A percentile compares a stretch with the other conserved stretches of the same genome.
These are phyloP conservation scores for Bellardia pandia DNA, from an alignment of 2,888 invertebrate genomes.

Conservation along the genomic window DNA sequence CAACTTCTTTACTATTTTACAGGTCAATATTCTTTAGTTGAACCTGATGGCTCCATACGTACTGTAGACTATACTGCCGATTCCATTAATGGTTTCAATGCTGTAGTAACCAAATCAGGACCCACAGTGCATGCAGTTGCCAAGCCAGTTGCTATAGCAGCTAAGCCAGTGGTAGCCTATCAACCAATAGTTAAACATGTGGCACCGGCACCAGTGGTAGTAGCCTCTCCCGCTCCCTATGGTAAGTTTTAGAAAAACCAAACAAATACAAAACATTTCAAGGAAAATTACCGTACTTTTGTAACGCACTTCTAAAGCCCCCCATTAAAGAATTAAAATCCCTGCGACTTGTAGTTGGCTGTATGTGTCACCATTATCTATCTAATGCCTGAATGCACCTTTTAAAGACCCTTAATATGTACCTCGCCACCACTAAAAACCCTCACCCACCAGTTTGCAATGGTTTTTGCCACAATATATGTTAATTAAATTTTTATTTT, in stretches of 20 bases:
- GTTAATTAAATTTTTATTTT: slow-evolving; percentile 52
- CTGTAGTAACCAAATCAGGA: slow-evolving; percentile 83
- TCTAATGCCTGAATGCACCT: slow-evolving; percentile 34
- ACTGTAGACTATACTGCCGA: slow-evolving; percentile 84
- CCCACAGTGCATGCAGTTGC: slow-evolving; percentile 83
- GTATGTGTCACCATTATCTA: slow-evolving; percentile 34
- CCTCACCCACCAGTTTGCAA: slow-evolving; percentile 7
- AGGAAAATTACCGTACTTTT: background rate
- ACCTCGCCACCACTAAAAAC: slow-evolving; percentile 14
- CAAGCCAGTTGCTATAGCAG: slow-evolving; percentile 81
- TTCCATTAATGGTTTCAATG: slow-evolving; percentile 83
- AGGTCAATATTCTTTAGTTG: slow-evolving; percentile 84
- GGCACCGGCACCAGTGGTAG: slow-evolving; percentile 78
- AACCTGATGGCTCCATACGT: slow-evolving; percentile 84
- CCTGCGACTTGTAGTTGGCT: slow-evolving; percentile 10
- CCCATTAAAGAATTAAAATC: background rate
- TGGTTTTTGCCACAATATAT: slow-evolving; percentile 37
- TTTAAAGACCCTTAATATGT: background rate
- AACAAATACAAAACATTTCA: background rate
- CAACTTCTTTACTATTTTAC: background rate
- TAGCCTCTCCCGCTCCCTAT: slow-evolving; percentile 82
- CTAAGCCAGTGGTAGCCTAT: slow-evolving; percentile 80
- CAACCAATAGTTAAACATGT: slow-evolving; percentile 78
- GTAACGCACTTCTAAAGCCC: background rate
- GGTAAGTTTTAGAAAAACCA: slow-evolving; percentile 77